phyloP scores from a whole-genome alignment of 2,113 vertebrate genomes.

The Paralichthys olivaceus region DNA sequence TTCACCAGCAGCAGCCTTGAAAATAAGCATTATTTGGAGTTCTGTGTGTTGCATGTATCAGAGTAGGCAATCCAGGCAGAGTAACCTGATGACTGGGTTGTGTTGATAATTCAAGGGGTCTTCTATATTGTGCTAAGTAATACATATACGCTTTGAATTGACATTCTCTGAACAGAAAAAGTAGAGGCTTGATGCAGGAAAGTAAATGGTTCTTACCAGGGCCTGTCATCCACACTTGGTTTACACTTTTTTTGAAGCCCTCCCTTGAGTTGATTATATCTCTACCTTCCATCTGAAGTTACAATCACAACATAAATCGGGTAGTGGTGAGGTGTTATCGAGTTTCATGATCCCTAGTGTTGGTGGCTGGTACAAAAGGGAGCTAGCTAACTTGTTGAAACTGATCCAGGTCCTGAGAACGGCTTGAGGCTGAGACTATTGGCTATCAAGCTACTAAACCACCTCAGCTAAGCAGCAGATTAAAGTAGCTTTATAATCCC shows the following conservation, averaged over 20 bases:
- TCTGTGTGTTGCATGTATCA: background rate
- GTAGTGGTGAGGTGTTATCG: no score
- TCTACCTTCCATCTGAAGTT: background rate
- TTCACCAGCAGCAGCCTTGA: background rate
- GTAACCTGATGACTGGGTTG: no score
- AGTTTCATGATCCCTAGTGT: background rate
- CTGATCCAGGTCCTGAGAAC: conserved; percentile 14
- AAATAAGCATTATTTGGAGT: background rate
- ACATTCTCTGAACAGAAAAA: background rate
- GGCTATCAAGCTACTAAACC: conserved; percentile 5
- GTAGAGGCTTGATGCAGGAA: background rate
- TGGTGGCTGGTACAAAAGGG: background rate
- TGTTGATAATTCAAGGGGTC: background rate
- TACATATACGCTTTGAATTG: background rate
- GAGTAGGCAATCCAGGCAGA: background rate
- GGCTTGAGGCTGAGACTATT: background rate
- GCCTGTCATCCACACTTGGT: background rate
- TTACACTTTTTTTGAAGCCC: background rate
- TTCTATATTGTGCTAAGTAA: no score
- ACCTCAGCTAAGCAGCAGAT: conserved; percentile 48
- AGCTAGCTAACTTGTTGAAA: background rate
- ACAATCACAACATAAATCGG: no score
- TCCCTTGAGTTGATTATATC: background rate
- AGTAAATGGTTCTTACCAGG: background rate
- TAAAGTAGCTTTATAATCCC: conserved; percentile 56